These are phyloP conservation scores for Clarias laeviceps DNA, from an alignment of 2,797 vertebrate genomes.

Conservation along the genomic window DNA sequence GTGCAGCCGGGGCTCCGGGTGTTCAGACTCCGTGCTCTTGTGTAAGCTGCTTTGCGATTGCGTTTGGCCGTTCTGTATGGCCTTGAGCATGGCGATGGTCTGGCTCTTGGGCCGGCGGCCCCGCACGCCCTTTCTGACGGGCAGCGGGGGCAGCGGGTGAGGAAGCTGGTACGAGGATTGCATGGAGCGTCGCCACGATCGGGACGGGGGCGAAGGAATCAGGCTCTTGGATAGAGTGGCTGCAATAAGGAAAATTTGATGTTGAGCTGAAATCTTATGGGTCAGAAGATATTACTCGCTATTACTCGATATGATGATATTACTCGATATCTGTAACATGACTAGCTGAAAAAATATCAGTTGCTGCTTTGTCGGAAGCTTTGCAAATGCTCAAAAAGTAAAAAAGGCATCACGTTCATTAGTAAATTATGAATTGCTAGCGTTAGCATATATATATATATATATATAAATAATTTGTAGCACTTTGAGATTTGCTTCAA, in stretches of 20 bases:
- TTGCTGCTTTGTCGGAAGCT: too few relatives aligned
- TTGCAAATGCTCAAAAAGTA: background rate
- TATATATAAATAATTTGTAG: too few relatives aligned
- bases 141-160: constrained; percentile 78
- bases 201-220: constrained; percentile 76
- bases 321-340: background rate
- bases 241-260: constrained; percentile 60
- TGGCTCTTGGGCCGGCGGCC: constrained; percentile 79
- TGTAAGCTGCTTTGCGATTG: constrained; percentile 73
- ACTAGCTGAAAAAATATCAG: too few relatives aligned
- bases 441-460: too few relatives aligned
- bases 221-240: constrained; percentile 81
- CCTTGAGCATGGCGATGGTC: constrained; percentile 80
- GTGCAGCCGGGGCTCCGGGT: constrained; percentile 76
- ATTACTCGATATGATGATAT: background rate
- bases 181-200: constrained; percentile 79
- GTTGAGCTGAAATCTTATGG: background rate
- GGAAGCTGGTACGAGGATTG: constrained; percentile 85
- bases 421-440: background rate
- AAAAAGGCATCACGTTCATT: background rate
- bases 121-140: constrained; percentile 83
- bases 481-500: too few relatives aligned
- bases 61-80: constrained; percentile 75
- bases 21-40: constrained; percentile 66
- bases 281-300: background rate